Evolutionary conservation across 2,113 vertebrate species (phyloP).

Genomic region (Daboia siamensis): DNA sequence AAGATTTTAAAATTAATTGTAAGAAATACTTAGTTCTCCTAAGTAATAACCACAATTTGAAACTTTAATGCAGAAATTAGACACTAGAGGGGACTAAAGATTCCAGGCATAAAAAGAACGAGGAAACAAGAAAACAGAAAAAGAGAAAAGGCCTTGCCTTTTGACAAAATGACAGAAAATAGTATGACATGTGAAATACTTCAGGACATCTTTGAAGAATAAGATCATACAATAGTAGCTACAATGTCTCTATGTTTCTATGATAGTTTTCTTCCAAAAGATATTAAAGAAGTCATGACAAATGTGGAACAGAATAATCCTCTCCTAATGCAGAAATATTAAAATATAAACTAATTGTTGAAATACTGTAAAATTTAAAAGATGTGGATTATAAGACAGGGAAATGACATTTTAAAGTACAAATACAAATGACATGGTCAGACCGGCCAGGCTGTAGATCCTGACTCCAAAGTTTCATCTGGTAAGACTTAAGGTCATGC

Average conservation of each 20-base stretch:
- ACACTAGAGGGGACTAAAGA: background rate
- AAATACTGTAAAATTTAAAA: background rate
- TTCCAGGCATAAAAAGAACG: background rate
- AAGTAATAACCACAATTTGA: background rate
- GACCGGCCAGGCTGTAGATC: background rate
- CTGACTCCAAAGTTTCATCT: background rate
- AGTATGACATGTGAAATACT: background rate
- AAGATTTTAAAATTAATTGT: background rate
- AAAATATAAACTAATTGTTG: background rate
- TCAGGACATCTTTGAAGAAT: background rate
- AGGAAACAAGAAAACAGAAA: background rate
- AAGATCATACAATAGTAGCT: background rate
- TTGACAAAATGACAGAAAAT: background rate
- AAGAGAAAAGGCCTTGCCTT: background rate
- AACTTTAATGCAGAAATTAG: background rate
- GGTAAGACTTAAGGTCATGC: background rate
- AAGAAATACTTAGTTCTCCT: too few relatives aligned
- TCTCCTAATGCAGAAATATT: background rate
- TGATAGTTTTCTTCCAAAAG: background rate
- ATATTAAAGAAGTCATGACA: background rate
- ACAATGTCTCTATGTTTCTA: background rate
- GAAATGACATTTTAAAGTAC: background rate
- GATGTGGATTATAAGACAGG: background rate
- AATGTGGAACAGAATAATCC: background rate
- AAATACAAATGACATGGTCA: background rate